Percentiles rank a stretch among this genome's conserved stretches.
Evolutionary conservation across 2,888 invertebrate species (phyloP).

Genomic region (Auanema sp.): DNA sequence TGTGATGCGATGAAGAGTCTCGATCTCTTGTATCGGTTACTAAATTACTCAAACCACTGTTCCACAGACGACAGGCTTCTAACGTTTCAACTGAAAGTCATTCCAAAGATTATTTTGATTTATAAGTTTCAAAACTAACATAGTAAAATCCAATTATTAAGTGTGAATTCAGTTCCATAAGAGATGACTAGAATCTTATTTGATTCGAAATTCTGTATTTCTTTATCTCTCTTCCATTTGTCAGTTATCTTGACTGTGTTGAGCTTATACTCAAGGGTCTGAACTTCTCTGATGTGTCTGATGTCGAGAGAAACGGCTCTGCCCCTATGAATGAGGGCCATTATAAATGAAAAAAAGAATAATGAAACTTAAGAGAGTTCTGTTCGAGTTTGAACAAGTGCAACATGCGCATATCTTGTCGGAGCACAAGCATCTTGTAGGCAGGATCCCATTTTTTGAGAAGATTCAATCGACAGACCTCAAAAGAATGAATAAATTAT

Average conservation of each 20-base stretch:
- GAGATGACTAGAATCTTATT: conserved; percentile 55
- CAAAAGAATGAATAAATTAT: conserved; percentile 7
- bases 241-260: conserved; percentile 55
- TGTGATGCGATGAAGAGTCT: conserved; percentile 45
- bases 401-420: conserved; percentile 54
- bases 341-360: neutral
- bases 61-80: conserved; percentile 57
- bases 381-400: conserved; percentile 41
- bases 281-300: conserved; percentile 55
- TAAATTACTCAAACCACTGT: conserved; percentile 52
- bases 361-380: conserved; percentile 29
- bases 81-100: conserved; percentile 50
- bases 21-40: conserved; percentile 45
- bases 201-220: conserved; percentile 47
- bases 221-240: conserved; percentile 61
- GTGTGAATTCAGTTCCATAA: conserved; percentile 55
- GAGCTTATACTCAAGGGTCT: conserved; percentile 56
- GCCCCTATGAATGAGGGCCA: conserved; percentile 22
- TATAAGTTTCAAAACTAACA: conserved; percentile 26
- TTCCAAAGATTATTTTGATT: neutral
- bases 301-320: conserved; percentile 51
- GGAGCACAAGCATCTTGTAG: conserved; percentile 49
- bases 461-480: conserved; percentile 57
- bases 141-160: conserved; percentile 49
- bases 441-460: conserved; percentile 60